A percentile compares a stretch with the other conserved stretches of the same genome.
Conservation (phyloP, 1,140 invertebrate genomes). For the Stegodyphus mimosarum region DNA sequence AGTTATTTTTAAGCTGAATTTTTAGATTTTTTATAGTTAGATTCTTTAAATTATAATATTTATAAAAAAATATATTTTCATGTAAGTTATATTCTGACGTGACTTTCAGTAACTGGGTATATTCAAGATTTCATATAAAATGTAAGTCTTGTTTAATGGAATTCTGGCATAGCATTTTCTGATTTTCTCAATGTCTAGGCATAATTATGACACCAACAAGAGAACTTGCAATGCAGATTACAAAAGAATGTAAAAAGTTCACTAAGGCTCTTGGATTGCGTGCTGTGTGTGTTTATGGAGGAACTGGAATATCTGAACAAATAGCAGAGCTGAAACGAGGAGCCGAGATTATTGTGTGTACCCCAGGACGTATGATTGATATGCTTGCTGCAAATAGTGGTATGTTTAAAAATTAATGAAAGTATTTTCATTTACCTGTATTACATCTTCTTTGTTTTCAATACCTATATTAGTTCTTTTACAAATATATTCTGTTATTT, state of each 20-base stretch:
- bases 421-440: not conserved
- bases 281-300: constrained; percentile 98
- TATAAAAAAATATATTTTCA: no score
- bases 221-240: constrained; percentile 99
- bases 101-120: no score
- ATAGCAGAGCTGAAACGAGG: constrained; percentile 98
- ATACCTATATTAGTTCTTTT: constrained; percentile 42
- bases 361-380: constrained; percentile 99
- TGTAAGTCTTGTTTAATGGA: no score
- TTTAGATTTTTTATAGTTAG: no score
- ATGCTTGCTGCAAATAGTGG: constrained; percentile 99
- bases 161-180: not conserved
- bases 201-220: constrained; percentile 98
- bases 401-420: constrained; percentile 63
- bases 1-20: no score
- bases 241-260: constrained; percentile 96
- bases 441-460: constrained; percentile 17
- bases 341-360: constrained; percentile 98
- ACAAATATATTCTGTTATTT: not conserved
- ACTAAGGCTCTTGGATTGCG: constrained; percentile 86
- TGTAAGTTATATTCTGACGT: no score
- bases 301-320: constrained; percentile 92
- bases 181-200: constrained; percentile 67
- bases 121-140: no score
- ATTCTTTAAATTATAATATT: no score